Conservation (phyloP, 2,797 vertebrate genomes). For the Sebastes trivittatus region DNA sequence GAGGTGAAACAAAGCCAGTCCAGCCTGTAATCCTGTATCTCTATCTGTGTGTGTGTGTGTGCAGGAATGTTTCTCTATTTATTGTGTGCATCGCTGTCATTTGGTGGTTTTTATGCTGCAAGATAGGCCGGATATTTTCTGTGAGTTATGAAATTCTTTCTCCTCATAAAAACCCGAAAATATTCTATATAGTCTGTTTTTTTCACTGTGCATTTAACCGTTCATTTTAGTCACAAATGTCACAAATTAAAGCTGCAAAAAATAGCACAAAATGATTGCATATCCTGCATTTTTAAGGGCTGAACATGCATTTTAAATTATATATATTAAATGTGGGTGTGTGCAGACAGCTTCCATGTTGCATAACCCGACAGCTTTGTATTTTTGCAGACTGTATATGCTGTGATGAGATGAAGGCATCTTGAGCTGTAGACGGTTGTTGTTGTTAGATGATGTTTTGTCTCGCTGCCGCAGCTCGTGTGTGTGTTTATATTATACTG, state of each 20-base stretch:
- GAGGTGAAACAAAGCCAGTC: neutral
- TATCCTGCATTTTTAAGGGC: neutral
- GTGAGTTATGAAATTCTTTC: too few species aligned
- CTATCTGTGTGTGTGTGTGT: neutral
- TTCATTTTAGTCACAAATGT: neutral
- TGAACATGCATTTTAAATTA: neutral
- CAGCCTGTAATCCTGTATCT: neutral
- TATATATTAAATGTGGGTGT: neutral
- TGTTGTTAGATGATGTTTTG: slow-evolving; percentile 1
- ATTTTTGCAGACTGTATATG: neutral
- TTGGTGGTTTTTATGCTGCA: neutral
- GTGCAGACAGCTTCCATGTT: neutral
- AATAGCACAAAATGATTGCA: neutral
- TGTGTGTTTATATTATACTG: slow-evolving; percentile 4
- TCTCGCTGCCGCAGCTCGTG: neutral
- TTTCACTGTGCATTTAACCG: neutral
- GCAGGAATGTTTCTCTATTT: slow-evolving; percentile 3
- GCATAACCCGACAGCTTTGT: neutral
- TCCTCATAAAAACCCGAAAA: too few species aligned
- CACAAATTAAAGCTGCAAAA: neutral
- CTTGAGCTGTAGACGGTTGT: neutral
- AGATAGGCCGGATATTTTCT: neutral
- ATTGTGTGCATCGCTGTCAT: neutral
- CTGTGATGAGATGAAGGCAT: slow-evolving; percentile 6
- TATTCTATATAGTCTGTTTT: neutral